Percentiles rank a stretch among this genome's conserved stretches.
These are phyloP conservation scores for Leptopilina clavipes DNA, from an alignment of 1,140 invertebrate genomes.

Conservation along the genomic window DNA sequence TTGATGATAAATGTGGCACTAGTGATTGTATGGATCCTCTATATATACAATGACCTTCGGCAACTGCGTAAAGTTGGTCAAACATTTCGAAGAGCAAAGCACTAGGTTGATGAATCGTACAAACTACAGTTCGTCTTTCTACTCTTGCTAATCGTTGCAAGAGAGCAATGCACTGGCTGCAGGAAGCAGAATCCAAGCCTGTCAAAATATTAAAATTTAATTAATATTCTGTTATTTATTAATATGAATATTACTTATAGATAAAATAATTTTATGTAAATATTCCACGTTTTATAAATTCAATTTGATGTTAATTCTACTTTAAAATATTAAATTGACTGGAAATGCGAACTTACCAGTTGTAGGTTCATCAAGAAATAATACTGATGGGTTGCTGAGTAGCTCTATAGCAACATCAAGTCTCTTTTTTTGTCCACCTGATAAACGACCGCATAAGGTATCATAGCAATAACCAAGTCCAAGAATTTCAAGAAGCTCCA, in stretches of 20 bases:
- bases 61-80: constrained; percentile 93
- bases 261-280: too few relatives aligned
- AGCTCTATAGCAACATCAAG: constrained; percentile 82
- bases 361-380: constrained; percentile 87
- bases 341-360: constrained; percentile 74
- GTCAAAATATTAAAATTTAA: constrained; percentile 58
- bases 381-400: constrained; percentile 84
- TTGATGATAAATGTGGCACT: constrained; percentile 86
- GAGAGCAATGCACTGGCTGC: constrained; percentile 89
- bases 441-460: constrained; percentile 78
- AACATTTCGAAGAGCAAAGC: constrained; percentile 97
- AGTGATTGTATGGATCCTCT: constrained; percentile 84
- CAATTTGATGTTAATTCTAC: not conserved
- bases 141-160: constrained; percentile 85
- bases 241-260: too few relatives aligned
- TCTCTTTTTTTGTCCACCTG: constrained; percentile 84
- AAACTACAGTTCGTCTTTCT: constrained; percentile 93
- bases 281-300: too few relatives aligned
- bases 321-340: not conserved
- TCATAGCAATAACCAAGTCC: constrained; percentile 77
- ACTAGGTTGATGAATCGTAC: constrained; percentile 97
- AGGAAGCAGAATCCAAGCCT: constrained; percentile 94
- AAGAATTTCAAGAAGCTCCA: constrained; percentile 79
- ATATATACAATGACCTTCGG: constrained; percentile 92
- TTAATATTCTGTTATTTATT: not conserved